Evolutionary conservation across 2,888 invertebrate species (phyloP).

Genomic region (Sialis lutaria): DNA sequence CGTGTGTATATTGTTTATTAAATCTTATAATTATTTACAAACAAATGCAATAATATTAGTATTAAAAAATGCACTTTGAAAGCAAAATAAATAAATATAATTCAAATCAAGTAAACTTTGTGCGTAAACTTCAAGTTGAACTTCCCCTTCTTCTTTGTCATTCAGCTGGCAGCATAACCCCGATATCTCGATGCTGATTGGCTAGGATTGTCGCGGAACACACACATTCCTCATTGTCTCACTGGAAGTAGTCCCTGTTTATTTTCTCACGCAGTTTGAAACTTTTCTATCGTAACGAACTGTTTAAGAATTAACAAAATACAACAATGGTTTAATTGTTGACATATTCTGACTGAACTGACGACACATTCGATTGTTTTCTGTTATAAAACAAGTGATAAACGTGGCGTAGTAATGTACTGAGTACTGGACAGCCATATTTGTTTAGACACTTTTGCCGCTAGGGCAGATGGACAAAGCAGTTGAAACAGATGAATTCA

Average conservation of each 20-base stretch:
- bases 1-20: no score
- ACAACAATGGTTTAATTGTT: no score
- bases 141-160: no score
- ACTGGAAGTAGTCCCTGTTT: neutral
- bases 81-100: no score
- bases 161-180: neutral
- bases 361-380: neutral
- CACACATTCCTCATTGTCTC: neutral
- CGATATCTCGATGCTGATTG: neutral
- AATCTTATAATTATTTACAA: no score
- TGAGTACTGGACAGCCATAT: constrained; percentile 21
- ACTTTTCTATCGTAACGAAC: no score
- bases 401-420: constrained; percentile 19
- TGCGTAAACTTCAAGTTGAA: no score
- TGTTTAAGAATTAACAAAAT: no score
- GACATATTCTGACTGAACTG: neutral
- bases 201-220: neutral
- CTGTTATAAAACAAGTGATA: no score
- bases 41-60: no score
- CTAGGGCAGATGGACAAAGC: constrained; percentile 3
- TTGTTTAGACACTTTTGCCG: constrained; percentile 11
- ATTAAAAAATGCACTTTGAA: no score
- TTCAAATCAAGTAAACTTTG: no score
- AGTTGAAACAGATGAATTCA: neutral
- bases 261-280: neutral